Percentiles rank a stretch among this genome's conserved stretches.
phyloP scores from a whole-genome alignment of 2,888 invertebrate genomes.

The Brassicogethes aeneus region DNA sequence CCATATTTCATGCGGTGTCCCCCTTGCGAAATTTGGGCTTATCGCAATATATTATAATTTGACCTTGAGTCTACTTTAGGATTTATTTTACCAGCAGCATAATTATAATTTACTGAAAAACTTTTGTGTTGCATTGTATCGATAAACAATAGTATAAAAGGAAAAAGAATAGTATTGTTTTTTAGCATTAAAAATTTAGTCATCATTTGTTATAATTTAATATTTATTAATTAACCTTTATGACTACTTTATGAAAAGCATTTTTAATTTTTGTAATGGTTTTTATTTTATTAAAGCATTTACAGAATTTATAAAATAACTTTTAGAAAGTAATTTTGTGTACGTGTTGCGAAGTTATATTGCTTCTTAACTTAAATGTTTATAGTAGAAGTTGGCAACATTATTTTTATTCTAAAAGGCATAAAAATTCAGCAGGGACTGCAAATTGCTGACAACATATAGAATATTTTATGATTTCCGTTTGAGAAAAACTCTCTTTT shows the following conservation, averaged over 20 bases:
- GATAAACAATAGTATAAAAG: too few relatives aligned
- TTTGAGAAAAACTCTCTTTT: too few relatives aligned
- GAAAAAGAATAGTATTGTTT: too few relatives aligned
- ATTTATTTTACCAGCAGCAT: background rate
- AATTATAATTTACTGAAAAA: background rate
- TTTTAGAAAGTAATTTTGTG: constrained; percentile 8
- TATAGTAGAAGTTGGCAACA: background rate
- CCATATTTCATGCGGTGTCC: constrained; percentile 22
- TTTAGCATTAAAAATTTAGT: too few relatives aligned
- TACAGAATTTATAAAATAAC: constrained; percentile 9
- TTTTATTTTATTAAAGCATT: background rate
- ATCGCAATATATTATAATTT: constrained; percentile 26
- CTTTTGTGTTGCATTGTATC: too few relatives aligned
- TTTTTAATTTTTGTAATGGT: too few relatives aligned
- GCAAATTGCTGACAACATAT: background rate
- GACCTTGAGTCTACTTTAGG: constrained; percentile 14
- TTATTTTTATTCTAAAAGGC: background rate
- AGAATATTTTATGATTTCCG: background rate
- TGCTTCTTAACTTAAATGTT: constrained; percentile 11
- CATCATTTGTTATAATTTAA: too few relatives aligned
- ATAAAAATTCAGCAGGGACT: background rate
- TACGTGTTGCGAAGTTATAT: constrained; percentile 14
- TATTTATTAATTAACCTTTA: too few relatives aligned
- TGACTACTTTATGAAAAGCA: too few relatives aligned
- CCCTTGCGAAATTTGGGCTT: constrained; percentile 8